Evolutionary conservation across 2,888 invertebrate species (phyloP), one percentile per base, ranked within the genome.

Genomic region (Polydrusus cervinus): DNA sequence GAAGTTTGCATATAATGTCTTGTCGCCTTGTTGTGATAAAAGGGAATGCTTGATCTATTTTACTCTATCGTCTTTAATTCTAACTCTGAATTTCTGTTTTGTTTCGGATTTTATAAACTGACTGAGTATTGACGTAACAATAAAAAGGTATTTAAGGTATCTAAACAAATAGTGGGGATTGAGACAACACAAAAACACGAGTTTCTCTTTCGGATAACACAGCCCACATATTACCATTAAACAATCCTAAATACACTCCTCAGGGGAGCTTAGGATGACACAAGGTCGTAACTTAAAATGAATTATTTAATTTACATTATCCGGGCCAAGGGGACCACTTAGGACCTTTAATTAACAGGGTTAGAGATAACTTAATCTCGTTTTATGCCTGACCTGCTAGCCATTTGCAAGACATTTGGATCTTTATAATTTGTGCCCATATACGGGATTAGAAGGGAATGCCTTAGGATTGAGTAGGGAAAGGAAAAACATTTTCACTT

Each of bases 321-420:
- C 70, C 60, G 69, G 65, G 65, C 38, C 53, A 51, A 74, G 53
- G 67, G 71, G 74, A 40, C 49, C 53, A 53, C 68, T 76, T 69
- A 30, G 62, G 47, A 61, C 25, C 72, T 49, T 38, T 84, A 85
- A 85, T 85, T 85, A 85, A 84, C 83, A 82, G 81, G 83, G 83
- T 83, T 82, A 80, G 82, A 83, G 84, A 85, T 84, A 84, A 83
- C 84, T 83, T 83, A 83, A 85, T 85, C 84, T 82, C 82, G 81
- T 85, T 85, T 85, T 81, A 83, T 84, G 85, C 83, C 83, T 84
- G 85, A 84, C 84, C 84, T 84, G 81, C 82, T 67, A 84, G 81
- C 80, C 82, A 71, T 80, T 82, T 79, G 80, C 80, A 82, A 82
- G 82, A 83, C 83, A 82, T 84, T 83, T 81, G 62, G 62, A 74